phyloP scores from a whole-genome alignment of 2,888 invertebrate genomes.

The Dicranocentrus wangi region DNA sequence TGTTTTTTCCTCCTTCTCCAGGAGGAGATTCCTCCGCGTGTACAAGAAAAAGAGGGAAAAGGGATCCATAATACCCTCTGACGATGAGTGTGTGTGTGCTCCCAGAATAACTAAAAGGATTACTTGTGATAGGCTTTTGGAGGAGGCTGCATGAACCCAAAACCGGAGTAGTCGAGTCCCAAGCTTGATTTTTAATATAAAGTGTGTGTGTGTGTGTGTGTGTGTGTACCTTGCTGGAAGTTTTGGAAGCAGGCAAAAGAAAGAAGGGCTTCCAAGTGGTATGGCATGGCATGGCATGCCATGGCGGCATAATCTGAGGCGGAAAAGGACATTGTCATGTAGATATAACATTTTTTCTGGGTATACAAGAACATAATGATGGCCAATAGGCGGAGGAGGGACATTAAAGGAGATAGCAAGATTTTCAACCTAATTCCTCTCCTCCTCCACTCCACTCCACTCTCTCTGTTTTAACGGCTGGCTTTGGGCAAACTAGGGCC shows the following conservation, averaged over 20 bases:
- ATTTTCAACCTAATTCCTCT: constrained; percentile 27
- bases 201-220: too few species aligned
- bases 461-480: constrained; percentile 35
- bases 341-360: neutral
- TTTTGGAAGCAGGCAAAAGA: too few species aligned
- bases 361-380: constrained; percentile 28
- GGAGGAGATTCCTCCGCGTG: too few species aligned
- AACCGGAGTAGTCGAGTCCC: neutral
- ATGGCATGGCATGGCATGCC: too few species aligned
- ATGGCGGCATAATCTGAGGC: too few species aligned
- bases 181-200: constrained; percentile 10
- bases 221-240: too few species aligned
- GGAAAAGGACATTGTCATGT: constrained; percentile 6
- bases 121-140: constrained; percentile 20
- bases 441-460: neutral
- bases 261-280: too few species aligned
- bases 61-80: neutral
- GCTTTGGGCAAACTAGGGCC: too few species aligned
- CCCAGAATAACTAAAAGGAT: constrained; percentile 48
- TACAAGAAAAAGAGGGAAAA: constrained; percentile 5
- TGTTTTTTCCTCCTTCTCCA: too few species aligned
- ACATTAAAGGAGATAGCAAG: constrained; percentile 42
- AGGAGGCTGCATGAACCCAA: neutral
- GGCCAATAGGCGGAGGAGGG: constrained; percentile 25
- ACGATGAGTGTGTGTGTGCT: constrained; percentile 9